A percentile compares a stretch with the other conserved stretches of the same genome.
phyloP scores from a whole-genome alignment of 2,888 invertebrate species.

The Itoplectis maculator region DNA sequence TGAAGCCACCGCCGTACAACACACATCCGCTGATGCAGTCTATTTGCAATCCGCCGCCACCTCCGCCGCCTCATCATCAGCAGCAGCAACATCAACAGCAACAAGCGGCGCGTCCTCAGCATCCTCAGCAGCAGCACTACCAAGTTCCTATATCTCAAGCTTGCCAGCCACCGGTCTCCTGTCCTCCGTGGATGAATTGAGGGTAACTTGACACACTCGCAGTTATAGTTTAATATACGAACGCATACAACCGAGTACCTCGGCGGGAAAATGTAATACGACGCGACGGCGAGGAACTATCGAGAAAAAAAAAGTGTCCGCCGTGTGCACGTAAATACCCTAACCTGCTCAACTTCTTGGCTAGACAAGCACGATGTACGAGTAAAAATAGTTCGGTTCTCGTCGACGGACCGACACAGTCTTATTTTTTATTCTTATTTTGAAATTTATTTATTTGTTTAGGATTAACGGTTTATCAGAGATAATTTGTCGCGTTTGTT shows the following conservation, averaged over 20 bases:
- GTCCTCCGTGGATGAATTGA: slow-evolving; percentile 80
- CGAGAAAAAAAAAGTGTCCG: neutral
- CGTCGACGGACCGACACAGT: slow-evolving; percentile 8
- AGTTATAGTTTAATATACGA: neutral
- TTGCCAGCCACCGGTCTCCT: slow-evolving; percentile 76
- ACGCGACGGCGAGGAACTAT: neutral
- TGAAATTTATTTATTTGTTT: slow-evolving; percentile 53
- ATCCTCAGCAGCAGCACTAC: slow-evolving; percentile 73
- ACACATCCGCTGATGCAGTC: slow-evolving; percentile 79
- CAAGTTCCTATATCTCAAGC: slow-evolving; percentile 77
- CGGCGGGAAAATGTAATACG: slow-evolving; percentile 7
- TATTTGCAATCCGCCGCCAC: slow-evolving; percentile 81
- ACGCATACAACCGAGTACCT: slow-evolving; percentile 5
- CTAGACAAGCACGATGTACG: slow-evolving; percentile 19
- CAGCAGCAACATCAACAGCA: slow-evolving; percentile 64
- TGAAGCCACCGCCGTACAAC: slow-evolving; percentile 78
- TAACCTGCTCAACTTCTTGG: slow-evolving; percentile 25
- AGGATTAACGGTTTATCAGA: slow-evolving; percentile 20
- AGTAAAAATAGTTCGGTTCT: neutral
- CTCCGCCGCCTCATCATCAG: slow-evolving; percentile 77
- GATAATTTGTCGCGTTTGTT: slow-evolving; percentile 18
- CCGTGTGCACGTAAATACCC: slow-evolving; percentile 11
- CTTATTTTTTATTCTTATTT: neutral
- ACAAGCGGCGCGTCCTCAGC: slow-evolving; percentile 74
- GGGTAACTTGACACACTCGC: slow-evolving; percentile 15